Percentiles rank a stretch among this genome's conserved stretches.
Evolutionary conservation across 1,140 invertebrate species (phyloP).

Genomic region (Cyphomyrmex costatus): DNA sequence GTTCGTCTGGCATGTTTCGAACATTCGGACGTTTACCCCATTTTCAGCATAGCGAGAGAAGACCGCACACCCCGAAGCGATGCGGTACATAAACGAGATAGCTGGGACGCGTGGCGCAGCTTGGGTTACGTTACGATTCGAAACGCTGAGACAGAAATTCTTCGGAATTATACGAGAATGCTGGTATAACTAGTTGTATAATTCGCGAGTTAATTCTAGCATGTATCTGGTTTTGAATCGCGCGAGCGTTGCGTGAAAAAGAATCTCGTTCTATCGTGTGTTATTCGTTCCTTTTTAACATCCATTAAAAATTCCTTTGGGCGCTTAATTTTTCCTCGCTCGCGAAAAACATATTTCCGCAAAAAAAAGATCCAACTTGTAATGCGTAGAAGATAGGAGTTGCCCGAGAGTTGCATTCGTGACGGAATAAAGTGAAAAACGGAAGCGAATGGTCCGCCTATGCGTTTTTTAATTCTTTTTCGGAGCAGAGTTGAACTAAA

Average conservation of each 20-base stretch:
- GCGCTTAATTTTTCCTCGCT: constrained; percentile 8
- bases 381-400: constrained; percentile 28
- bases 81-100: constrained; percentile 76
- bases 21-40: constrained; percentile 70
- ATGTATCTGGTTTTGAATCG: constrained; percentile 13
- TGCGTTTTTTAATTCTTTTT: constrained; percentile 21
- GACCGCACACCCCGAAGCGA: constrained; percentile 73
- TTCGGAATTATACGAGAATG: constrained; percentile 35
- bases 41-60: constrained; percentile 68
- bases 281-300: background rate
- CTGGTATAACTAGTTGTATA: constrained; percentile 18
- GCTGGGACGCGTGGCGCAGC: constrained; percentile 31
- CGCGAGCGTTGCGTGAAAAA: background rate
- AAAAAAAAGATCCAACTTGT: constrained; percentile 18
- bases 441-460: background rate
- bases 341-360: constrained; percentile 22
- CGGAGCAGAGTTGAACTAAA: background rate
- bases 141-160: constrained; percentile 43
- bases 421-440: constrained; percentile 35
- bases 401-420: background rate
- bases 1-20: constrained; percentile 54
- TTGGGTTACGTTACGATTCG: constrained; percentile 30
- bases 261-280: background rate
- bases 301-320: constrained; percentile 3
- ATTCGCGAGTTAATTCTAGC: constrained; percentile 6